A percentile compares a stretch with the other conserved stretches of the same genome.
Evolutionary conservation across 2,888 invertebrate species (phyloP).

Genomic region (Melieria picta): DNA sequence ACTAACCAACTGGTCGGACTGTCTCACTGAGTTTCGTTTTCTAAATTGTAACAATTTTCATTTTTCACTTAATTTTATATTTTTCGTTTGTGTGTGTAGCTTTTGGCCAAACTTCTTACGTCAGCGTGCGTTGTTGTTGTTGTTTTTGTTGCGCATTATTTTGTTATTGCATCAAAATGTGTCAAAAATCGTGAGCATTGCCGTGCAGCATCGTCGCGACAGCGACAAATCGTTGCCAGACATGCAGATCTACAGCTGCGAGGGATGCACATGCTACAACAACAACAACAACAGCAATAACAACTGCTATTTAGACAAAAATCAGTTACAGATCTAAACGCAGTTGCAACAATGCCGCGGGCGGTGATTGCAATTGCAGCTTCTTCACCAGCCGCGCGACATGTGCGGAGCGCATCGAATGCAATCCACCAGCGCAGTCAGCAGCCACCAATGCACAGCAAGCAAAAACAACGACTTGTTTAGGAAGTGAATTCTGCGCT

Average conservation of each 20-base stretch:
- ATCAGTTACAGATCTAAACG: no score
- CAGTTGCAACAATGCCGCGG: not conserved
- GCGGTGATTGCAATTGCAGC: constrained; percentile 2
- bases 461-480: constrained; percentile 9
- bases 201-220: constrained; percentile 34
- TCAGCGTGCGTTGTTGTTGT: not conserved
- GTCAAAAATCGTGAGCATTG: constrained; percentile 46
- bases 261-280: no score
- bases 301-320: no score
- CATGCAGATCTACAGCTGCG: constrained; percentile 18
- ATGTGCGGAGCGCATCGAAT: no score
- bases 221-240: constrained; percentile 46
- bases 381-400: not conserved
- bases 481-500: constrained; percentile 5
- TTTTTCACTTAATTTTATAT: constrained; percentile 19
- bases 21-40: no score
- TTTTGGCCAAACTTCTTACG: not conserved
- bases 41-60: constrained; percentile 22
- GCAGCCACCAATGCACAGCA: constrained; percentile 10
- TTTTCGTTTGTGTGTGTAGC: not conserved
- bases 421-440: constrained; percentile 1
- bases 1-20: constrained; percentile 2
- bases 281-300: no score
- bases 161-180: constrained; percentile 38
- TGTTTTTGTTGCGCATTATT: not conserved